Evolutionary conservation across 35 echinoderm and acorn worm genomes (phyloP).

Genomic region (Heliocidaris erythrogramma): DNA sequence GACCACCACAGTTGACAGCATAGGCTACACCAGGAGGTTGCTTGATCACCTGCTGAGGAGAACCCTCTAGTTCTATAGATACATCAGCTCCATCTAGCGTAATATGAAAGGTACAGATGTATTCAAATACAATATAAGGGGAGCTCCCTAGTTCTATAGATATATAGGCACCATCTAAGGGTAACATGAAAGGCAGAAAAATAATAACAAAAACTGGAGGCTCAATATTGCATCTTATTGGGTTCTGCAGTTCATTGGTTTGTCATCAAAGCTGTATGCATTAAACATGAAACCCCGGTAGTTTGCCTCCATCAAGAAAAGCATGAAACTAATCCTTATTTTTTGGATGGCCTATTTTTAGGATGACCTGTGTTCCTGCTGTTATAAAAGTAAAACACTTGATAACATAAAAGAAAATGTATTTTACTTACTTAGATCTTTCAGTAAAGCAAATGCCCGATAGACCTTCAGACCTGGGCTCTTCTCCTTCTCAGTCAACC

Average conservation of each 20-base stretch:
- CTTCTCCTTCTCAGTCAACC: conserved; percentile 69
- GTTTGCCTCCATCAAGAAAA: too few relatives aligned
- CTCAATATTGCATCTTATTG: neutral
- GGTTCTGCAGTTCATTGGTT: too few relatives aligned
- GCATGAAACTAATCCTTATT: too few relatives aligned
- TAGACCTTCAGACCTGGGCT: conserved; percentile 76
- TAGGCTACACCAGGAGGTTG: conserved; percentile 80
- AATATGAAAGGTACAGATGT: neutral
- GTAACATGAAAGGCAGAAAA: neutral
- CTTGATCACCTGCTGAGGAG: conserved; percentile 60
- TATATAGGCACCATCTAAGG: conserved; percentile 58
- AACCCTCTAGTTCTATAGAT: conserved; percentile 77
- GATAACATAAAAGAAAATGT: neutral
- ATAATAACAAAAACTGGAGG: neutral
- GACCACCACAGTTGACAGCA: conserved; percentile 83
- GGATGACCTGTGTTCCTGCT: too few relatives aligned
- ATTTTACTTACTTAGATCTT: conserved; percentile 64
- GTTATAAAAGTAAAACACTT: too few relatives aligned
- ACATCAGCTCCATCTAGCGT: conserved; percentile 62
- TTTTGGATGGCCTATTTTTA: too few relatives aligned
- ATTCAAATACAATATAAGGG: neutral
- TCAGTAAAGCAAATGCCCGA: conserved; percentile 68
- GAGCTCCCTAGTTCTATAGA: conserved; percentile 71
- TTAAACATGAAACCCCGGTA: too few relatives aligned
- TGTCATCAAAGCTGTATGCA: too few relatives aligned